phyloP scores from a whole-genome alignment of 2,797 vertebrate genomes.

The Dermochelys coriacea region DNA sequence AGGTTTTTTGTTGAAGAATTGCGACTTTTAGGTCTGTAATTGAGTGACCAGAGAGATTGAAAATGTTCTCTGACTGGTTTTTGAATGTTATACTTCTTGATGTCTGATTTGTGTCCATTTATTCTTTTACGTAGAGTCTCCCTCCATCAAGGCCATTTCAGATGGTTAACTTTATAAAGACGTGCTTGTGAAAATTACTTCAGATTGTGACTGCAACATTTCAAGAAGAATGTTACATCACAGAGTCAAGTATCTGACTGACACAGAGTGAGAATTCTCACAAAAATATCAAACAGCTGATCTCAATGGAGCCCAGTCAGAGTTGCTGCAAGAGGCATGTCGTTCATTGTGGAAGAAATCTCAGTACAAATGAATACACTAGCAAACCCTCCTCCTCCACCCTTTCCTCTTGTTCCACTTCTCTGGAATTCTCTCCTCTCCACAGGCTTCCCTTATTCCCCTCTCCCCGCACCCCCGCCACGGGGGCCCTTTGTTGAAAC shows the following conservation, averaged over 20 bases:
- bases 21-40: no score
- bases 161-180: background rate
- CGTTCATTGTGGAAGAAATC: background rate
- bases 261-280: background rate
- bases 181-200: background rate
- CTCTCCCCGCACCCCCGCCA: rapidly evolving
- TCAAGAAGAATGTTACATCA: conserved; percentile 7
- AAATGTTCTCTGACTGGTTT: no score
- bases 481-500: rapidly evolving
- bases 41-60: no score
- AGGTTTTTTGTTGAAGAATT: no score
- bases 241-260: background rate
- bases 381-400: conserved; percentile 42
- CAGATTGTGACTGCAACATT: background rate
- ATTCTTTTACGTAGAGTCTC: background rate
- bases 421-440: conserved; percentile 1
- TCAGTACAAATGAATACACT: background rate
- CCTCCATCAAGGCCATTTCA: conserved; percentile 44
- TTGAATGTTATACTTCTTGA: no score
- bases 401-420: background rate
- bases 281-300: background rate
- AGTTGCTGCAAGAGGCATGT: background rate
- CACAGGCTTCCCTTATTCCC: background rate
- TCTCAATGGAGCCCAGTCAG: background rate
- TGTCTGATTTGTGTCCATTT: no score